A percentile compares a stretch with the other conserved stretches of the same genome.
These are phyloP conservation scores for Eciton burchellii DNA, from an alignment of 1,140 invertebrate genomes.

Conservation along the genomic window DNA sequence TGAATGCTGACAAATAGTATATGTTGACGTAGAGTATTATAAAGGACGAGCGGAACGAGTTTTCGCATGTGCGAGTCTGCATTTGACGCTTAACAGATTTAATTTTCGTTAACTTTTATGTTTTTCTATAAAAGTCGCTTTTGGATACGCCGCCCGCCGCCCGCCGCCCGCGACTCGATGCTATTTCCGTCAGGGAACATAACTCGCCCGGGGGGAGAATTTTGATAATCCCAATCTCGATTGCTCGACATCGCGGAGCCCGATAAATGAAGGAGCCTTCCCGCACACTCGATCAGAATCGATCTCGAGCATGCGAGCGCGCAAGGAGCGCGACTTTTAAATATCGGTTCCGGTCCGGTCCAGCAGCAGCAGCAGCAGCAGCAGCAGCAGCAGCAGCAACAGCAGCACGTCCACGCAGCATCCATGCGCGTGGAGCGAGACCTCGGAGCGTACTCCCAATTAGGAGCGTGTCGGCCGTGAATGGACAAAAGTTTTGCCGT, in stretches of 20 bases:
- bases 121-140: background rate
- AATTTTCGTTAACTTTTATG: slow-evolving; percentile 22
- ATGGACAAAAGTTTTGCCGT: slow-evolving; percentile 83
- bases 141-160: background rate
- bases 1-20: slow-evolving; percentile 54
- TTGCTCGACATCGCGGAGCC: background rate
- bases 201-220: background rate
- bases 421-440: slow-evolving; percentile 75
- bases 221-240: background rate
- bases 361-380: no score
- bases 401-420: slow-evolving; percentile 62
- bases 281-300: background rate
- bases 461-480: slow-evolving; percentile 77
- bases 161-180: background rate
- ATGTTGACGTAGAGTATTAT: slow-evolving; percentile 25
- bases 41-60: slow-evolving; percentile 27
- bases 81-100: slow-evolving; percentile 40
- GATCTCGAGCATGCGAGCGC: slow-evolving; percentile 12
- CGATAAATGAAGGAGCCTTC: slow-evolving; percentile 3
- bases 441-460: slow-evolving; percentile 77
- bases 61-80: slow-evolving; percentile 40
- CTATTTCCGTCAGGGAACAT: background rate
- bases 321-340: slow-evolving; percentile 47
- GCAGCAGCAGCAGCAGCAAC: no score
- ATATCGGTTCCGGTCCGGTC: slow-evolving; percentile 57